Evolutionary conservation across 2,888 invertebrate genomes (phyloP), one percentile per base, ranked within the genome.

Genomic region (Idaea biselata): DNA sequence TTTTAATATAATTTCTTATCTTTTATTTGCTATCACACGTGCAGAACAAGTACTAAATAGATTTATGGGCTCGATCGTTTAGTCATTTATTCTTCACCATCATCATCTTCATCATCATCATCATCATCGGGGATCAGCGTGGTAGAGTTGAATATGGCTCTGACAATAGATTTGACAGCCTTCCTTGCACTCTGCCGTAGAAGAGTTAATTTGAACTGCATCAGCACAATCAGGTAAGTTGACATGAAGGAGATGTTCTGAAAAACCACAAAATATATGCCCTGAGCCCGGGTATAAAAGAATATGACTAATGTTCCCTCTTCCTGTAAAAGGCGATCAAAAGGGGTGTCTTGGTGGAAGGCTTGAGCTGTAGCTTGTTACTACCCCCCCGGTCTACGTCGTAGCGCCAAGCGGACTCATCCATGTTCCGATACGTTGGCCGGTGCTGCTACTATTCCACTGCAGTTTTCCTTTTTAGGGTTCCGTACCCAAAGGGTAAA

Each of bases 221-320:
- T 94, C 73, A 96, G 76, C 63, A 96, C 95, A 8, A 96, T 95
- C 69, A 96, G 82, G 80, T 96, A 96, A 0, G 96, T 96, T 1
- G 95, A 95, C 94, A 95, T 95, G 73, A 94, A 95, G 1, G 95
- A 94, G 44, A 96, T 89, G 60, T 95, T 95, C 95, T 95, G 88
- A 68, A 58, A 63, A 25, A 25, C 1, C 25, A 25, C 18, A 11
- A 58, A 25, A 61, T 18, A n/a, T 55, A n/a, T n/a, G n/a, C n/a
- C n/a, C n/a, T n/a, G n/a, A n/a, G n/a, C n/a, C n/a, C n/a, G n/a
- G n/a, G n/a, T n/a, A n/a, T n/a, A n/a, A n/a, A n/a, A n/a, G n/a
- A n/a, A n/a, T n/a, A n/a, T n/a, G n/a, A n/a, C n/a, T n/a, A n/a
- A n/a, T n/a, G n/a, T n/a, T n/a, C n/a, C n/a, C n/a, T n/a, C n/a